Conservation (phyloP, 2,113 vertebrate species). For the Paracanthobrama guichenoti region DNA sequence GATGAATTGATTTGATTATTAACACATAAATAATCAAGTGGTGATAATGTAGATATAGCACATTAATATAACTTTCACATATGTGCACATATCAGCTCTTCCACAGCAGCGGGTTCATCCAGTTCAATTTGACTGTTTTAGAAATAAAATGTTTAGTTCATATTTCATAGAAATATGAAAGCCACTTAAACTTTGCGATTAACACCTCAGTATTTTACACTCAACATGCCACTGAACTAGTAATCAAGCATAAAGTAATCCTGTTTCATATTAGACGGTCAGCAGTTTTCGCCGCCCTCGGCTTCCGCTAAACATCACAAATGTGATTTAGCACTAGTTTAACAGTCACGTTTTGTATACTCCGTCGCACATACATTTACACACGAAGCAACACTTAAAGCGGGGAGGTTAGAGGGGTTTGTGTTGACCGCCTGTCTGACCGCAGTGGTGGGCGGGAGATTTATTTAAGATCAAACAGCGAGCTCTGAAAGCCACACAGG, state of each 20-base stretch:
- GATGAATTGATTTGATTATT: no score
- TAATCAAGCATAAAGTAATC: slow-evolving; percentile 4
- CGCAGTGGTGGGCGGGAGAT: slow-evolving; percentile 57
- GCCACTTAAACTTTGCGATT: background rate
- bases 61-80: background rate
- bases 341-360: background rate
- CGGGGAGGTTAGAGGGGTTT: background rate
- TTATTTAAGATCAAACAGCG: slow-evolving; percentile 78
- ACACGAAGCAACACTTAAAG: background rate
- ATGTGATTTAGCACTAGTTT: slow-evolving; percentile 5
- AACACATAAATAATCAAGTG: no score
- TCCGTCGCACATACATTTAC: background rate
- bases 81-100: no score
- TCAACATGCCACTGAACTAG: background rate
- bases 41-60: background rate
- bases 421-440: slow-evolving; percentile 55
- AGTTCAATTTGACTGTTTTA: background rate
- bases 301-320: background rate
- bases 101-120: background rate
- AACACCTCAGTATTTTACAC: background rate
- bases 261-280: background rate
- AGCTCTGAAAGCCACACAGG: slow-evolving; percentile 79
- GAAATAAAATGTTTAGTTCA: background rate
- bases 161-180: background rate
- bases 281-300: background rate